Evolutionary conservation across 1,140 invertebrate species (phyloP).

Genomic region (Maconellicoccus hirsutus): DNA sequence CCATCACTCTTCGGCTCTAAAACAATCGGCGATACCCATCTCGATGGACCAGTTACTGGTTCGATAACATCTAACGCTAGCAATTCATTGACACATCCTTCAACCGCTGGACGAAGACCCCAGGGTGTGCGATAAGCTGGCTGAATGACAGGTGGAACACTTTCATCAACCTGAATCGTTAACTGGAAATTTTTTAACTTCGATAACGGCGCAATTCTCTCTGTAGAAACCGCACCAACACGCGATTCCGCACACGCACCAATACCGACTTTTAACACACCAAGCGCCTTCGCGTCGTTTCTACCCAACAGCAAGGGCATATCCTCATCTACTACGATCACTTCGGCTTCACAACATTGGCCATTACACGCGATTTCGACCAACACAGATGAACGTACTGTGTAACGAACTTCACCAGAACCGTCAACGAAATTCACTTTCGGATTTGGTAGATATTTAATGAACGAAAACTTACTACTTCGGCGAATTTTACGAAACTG

Average conservation of each 20-base stretch:
- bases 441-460: too few relatives aligned
- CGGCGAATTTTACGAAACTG: neutral
- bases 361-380: too few relatives aligned
- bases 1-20: neutral
- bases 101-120: neutral
- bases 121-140: neutral
- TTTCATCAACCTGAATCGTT: neutral
- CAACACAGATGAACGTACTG: too few relatives aligned
- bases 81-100: neutral
- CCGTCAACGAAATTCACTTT: too few relatives aligned
- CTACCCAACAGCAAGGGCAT: neutral
- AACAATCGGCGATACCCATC: neutral
- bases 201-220: neutral
- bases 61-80: neutral
- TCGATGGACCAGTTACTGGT: neutral
- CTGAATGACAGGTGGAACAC: neutral
- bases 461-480: neutral
- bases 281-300: neutral
- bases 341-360: too few relatives aligned
- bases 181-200: constrained; percentile 15
- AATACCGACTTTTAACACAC: neutral
- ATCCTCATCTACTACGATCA: neutral
- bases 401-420: too few relatives aligned
- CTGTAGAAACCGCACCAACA: neutral
- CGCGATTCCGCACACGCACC: neutral